Base-by-base conservation (phyloP, 2,888 invertebrate species). In the Omphaloscelis lunosa region DNA sequence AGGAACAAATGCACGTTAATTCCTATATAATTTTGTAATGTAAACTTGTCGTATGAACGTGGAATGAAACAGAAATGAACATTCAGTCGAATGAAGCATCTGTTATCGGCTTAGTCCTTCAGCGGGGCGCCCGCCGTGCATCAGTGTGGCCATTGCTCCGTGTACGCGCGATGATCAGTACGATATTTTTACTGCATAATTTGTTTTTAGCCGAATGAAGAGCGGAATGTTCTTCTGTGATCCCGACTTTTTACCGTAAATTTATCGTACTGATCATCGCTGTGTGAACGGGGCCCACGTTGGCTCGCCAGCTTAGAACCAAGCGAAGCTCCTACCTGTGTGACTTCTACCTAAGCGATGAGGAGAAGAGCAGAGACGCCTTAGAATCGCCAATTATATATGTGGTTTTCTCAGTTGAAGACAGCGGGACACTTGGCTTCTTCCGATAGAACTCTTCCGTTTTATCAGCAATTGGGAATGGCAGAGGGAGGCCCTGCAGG, bases 351-450 rank as follows among this genome's bases (percentile, higher is more conserved):
- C 79, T 66, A 79, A 79, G 53, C 39, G 48, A 63, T n/a, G 53
- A 11, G 20, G 45, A 65, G 79, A 17, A 71, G 73, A 79, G 78
- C 79, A 79, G 80, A 79, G 74, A 73, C 61, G 39, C n/a, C 53
- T 66, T 53, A 68, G 12, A 53, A 66, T 80, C 45, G 29, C 53
- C n/a, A 66, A 65, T 66, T 29, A 62, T 59, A 48, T 39, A 67
- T 48, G 61, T 70, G 27, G 17, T 53, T 5, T 56, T 56, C 23
- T 34, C 61, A 23, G 73, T 11, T n/a, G 51, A 12, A 34, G 70
- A 48, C n/a, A 62, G 11, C 29, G 20, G 5, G 48, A 20, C 4
- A 29, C n/a, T 56, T 20, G 56, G 39, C 39, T 63, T n/a, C 71
- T 48, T 61, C 56, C 20, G 9, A 48, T n/a, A 63, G 56, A 70